Evolutionary conservation across 1,140 invertebrate genomes (phyloP).

Genomic region (Sitodiplosis mosellana): DNA sequence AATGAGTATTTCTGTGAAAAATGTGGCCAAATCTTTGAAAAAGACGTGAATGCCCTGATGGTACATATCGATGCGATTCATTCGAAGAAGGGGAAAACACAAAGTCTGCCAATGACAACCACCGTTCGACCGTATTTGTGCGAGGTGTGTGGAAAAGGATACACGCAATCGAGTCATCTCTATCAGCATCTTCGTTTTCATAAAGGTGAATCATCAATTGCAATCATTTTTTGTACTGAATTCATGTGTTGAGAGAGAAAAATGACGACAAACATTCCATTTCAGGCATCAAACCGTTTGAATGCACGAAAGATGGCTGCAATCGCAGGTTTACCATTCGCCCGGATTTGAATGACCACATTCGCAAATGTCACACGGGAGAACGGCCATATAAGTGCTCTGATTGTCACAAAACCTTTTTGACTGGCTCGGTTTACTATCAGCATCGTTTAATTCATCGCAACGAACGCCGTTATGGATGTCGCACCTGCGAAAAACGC

Average conservation of each 20-base stretch:
- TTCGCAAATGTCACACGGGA: slow-evolving; percentile 41
- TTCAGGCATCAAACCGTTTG: slow-evolving; percentile 37
- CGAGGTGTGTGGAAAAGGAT: slow-evolving; percentile 36
- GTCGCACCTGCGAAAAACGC: slow-evolving; percentile 39
- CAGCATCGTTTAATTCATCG: slow-evolving; percentile 60
- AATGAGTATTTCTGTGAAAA: slow-evolving; percentile 18
- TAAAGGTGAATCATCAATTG: slow-evolving; percentile 22
- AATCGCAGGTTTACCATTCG: slow-evolving; percentile 41
- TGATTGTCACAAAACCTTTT: slow-evolving; percentile 50
- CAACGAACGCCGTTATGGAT: slow-evolving; percentile 60
- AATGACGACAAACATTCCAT: slow-evolving; percentile 2
- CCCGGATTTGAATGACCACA: slow-evolving; percentile 45
- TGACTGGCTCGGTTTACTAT: slow-evolving; percentile 51
- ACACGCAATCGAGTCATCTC: slow-evolving; percentile 38
- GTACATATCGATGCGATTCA: slow-evolving; percentile 24
- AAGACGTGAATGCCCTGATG: slow-evolving; percentile 21
- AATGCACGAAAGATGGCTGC: slow-evolving; percentile 35
- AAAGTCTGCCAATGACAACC: slow-evolving; percentile 13
- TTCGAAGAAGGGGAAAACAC: slow-evolving; percentile 15
- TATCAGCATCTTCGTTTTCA: slow-evolving; percentile 41
- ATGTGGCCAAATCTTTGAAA: slow-evolving; percentile 19
- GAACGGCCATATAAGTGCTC: slow-evolving; percentile 51
- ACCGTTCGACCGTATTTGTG: slow-evolving; percentile 32
- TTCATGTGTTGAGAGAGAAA: neutral
- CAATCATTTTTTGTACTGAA: neutral